These are phyloP conservation scores for Chromobotia macracanthus DNA, from an alignment of 2,797 vertebrate species.

Conservation along the genomic window DNA sequence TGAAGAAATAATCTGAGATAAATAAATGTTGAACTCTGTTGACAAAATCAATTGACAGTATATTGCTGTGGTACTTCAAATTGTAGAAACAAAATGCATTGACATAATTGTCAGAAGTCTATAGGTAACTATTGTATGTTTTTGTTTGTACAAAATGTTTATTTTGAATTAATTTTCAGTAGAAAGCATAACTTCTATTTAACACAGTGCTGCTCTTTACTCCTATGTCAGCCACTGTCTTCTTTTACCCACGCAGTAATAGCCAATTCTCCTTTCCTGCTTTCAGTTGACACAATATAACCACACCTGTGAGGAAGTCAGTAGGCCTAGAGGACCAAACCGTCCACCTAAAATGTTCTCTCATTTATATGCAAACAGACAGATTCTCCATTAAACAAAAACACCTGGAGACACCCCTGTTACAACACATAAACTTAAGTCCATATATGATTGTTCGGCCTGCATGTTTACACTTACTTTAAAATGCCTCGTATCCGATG, in stretches of 20 bases:
- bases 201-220: slow-evolving; percentile 23
- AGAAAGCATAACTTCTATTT: neutral
- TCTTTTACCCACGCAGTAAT: slow-evolving; percentile 13
- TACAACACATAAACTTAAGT: no score
- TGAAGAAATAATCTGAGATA: no score
- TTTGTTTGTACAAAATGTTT: no score
- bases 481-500: no score
- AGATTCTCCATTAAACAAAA: slow-evolving; percentile 30
- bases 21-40: no score
- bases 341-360: slow-evolving; percentile 25
- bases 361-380: slow-evolving; percentile 28
- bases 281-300: slow-evolving; percentile 64
- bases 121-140: no score
- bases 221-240: slow-evolving; percentile 27
- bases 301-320: slow-evolving; percentile 61
- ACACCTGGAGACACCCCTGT: slow-evolving; percentile 20
- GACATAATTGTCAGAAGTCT: no score
- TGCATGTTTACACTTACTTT: no score
- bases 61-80: no score
- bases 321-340: slow-evolving; percentile 42
- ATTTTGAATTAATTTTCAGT: neutral
- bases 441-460: no score
- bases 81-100: no score
- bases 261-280: slow-evolving; percentile 53
- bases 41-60: no score